Base-by-base conservation (phyloP, 2,113 vertebrate genomes). In the Terrapene triunguis region DNA sequence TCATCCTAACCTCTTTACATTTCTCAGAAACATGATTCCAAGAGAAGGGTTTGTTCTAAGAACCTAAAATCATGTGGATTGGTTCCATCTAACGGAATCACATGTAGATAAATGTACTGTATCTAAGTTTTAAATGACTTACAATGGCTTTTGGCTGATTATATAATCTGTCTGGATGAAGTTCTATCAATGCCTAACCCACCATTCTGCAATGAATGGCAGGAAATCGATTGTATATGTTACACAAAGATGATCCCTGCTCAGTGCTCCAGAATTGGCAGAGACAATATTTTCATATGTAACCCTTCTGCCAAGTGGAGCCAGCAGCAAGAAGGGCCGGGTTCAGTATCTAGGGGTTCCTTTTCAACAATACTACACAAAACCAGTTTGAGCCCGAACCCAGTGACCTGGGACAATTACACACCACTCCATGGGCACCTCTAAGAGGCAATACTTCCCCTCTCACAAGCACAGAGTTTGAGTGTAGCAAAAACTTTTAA, bases 31-130 rank as follows among this genome's bases (percentile, higher is more conserved):
- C 82, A 89, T 51, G 55, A 22, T 83, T 95, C 17, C 24, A 82
- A 87, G 72, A 74, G 44, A 93, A 96, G 42, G 59, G 79, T 84
- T 96, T 95, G 84, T 88, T 96, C 82, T 95, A 94, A 94, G 94
- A 94, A 88, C 48, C 65, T 95, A 93, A 95, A 96, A 82, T 83
- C 92, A 89, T 51, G 84, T 32, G 74, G 24, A 16, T 48, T 95
- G 94, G 89, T 91, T 96, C 74, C 78, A 84, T 95, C 85, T 97
- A 85, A 95, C 92, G 94, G 80, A 79, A 55, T 80, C 88, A 90
- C 94, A 95, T 91, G 86, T 92, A 97, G 91, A 94, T 89, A 96
- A 97, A 95, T 96, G 89, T 84, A 95, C 80, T 89, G 79, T 69
- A 80, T 90, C 93, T 93, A 85, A 92, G 89, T 76, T 94, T 51